These are phyloP conservation scores for Epinotia bilunana DNA, from an alignment of 2,888 invertebrate genomes.

Conservation along the genomic window DNA sequence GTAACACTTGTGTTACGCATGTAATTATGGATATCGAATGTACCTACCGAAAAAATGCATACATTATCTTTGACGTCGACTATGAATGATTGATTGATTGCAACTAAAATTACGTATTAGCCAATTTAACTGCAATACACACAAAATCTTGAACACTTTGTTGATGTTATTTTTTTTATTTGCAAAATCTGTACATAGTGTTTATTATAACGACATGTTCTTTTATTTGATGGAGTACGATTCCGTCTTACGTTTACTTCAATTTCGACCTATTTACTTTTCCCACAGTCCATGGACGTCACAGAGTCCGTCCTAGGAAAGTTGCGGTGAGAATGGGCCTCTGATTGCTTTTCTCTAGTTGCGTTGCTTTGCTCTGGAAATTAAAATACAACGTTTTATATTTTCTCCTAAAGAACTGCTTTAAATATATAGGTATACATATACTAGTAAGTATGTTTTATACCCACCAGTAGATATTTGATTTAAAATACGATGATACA, in stretches of 20 bases:
- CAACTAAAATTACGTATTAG: too few species aligned
- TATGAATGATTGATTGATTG: too few species aligned
- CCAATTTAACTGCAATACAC: too few species aligned
- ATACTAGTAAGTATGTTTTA: not conserved
- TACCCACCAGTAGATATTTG: constrained; percentile 65
- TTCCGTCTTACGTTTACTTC: not conserved
- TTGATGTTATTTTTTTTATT: constrained; percentile 4
- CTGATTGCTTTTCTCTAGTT: not conserved
- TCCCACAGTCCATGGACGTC: not conserved
- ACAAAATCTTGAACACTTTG: not conserved
- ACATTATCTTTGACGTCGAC: too few species aligned
- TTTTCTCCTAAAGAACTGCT: not conserved
- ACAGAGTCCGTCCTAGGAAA: not conserved
- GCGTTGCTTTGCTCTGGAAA: not conserved
- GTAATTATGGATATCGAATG: too few species aligned
- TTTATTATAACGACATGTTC: too few species aligned
- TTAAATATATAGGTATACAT: not conserved
- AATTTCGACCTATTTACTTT: not conserved
- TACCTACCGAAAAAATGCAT: too few species aligned
- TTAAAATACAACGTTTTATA: not conserved
- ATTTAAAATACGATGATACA: constrained; percentile 76
- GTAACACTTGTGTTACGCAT: too few species aligned
- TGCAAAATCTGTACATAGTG: not conserved
- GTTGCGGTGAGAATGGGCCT: not conserved
- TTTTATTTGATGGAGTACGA: too few species aligned